Evolutionary conservation across 2,797 vertebrate species (phyloP), one percentile per base, ranked within the genome.

Genomic region (Hapalemur alaotrensis): DNA sequence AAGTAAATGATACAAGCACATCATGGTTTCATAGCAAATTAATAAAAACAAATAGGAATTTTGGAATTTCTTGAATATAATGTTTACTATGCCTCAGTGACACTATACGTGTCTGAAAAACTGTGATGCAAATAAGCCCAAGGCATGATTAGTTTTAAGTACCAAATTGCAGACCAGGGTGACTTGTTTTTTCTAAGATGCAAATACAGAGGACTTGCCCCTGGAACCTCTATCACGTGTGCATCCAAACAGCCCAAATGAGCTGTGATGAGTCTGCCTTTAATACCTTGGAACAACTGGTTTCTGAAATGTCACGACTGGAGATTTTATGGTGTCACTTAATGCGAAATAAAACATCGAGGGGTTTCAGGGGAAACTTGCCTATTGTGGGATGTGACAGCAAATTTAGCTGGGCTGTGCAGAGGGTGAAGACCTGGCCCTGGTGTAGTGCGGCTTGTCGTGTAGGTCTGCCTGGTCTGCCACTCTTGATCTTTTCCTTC

Each of bases 331-430:
- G 35, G 54, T 97, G 91, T 97, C 88, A 95, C 50, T 94, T 89
- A 92, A 91, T 38, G 88, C 75, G 95, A 95, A 89, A 96, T 89
- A 79, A 92, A 95, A 95, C 97, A 94, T 85, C 85, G 88, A 96
- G 61, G 69, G 38, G 43, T 63, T 95, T 95, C 81, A 75, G 94
- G 38, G 78, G 35, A 85, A 67, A n/a, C 75, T 59, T 79, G 67
- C 83, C 52, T 70, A 12, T 83, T 82, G 76, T 20, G 73, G 32
- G 63, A 52, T 65, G n/a, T 94, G 91, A 92, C 89, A 92, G 93
- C 38, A 43, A 88, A 46, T 67, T 72, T 30, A 1, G 18, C 46
- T 13, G 0, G 7, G 67, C 81, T 7, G 2, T 7, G 57, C 0
- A 0, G 89, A 5, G 50, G 88, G 91, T 69, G 78, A 82, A 81